Conservation (phyloP, 2,888 invertebrate species). For the Apantesis nais region DNA sequence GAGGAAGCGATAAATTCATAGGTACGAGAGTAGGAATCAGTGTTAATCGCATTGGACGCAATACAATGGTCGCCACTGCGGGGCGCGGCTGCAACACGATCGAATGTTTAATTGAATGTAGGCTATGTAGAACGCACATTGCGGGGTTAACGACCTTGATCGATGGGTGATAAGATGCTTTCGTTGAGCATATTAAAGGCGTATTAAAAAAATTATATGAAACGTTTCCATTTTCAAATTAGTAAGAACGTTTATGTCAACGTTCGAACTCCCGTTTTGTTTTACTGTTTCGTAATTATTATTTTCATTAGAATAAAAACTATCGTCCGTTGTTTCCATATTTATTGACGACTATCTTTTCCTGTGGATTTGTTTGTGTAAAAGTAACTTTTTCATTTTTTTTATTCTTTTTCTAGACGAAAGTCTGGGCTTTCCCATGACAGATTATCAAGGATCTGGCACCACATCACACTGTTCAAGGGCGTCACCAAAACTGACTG, state of each 20-base stretch:
- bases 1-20: slow-evolving; percentile 43
- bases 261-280: background rate
- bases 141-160: slow-evolving; percentile 58
- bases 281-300: background rate
- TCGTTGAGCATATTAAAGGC: slow-evolving; percentile 16
- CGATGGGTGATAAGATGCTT: slow-evolving; percentile 50
- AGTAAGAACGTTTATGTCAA: background rate
- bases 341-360: too few relatives aligned
- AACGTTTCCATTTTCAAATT: background rate
- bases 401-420: background rate
- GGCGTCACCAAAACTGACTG: background rate
- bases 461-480: background rate
- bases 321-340: background rate
- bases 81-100: slow-evolving; percentile 60
- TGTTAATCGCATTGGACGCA: slow-evolving; percentile 60
- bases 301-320: background rate
- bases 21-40: slow-evolving; percentile 53
- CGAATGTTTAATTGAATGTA: slow-evolving; percentile 79
- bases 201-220: background rate
- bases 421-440: background rate
- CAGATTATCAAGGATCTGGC: background rate
- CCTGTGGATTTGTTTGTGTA: too few relatives aligned
- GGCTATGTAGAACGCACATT: slow-evolving; percentile 55
- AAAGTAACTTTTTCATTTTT: background rate
- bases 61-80: slow-evolving; percentile 58